phyloP scores from a whole-genome alignment of 2,797 vertebrate genomes.

The Sylvilagus floridanus region DNA sequence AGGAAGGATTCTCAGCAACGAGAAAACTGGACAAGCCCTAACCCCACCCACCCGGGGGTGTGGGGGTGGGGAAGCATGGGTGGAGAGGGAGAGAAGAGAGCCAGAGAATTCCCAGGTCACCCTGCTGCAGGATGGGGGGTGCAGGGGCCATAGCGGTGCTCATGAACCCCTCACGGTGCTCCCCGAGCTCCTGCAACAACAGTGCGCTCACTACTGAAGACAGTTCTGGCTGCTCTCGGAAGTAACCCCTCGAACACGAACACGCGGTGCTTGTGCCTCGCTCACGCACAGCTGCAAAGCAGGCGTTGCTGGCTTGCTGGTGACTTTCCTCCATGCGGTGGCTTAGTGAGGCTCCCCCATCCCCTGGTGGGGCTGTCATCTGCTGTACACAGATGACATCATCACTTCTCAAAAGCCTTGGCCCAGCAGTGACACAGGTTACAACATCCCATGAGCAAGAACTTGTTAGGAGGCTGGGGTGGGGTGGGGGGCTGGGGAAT shows the following conservation, averaged over 20 bases:
- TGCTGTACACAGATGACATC: not conserved
- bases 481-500: not conserved
- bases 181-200: not conserved
- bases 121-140: not conserved
- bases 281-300: not conserved
- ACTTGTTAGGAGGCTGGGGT: not conserved
- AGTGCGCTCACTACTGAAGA: not conserved
- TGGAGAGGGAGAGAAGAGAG: not conserved
- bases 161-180: not conserved
- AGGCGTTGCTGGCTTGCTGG: not conserved
- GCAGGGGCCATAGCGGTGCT: not conserved
- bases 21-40: constrained; percentile 27
- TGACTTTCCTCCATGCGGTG: not conserved
- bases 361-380: not conserved
- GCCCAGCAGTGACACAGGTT: not conserved
- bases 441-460: not conserved
- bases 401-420: not conserved
- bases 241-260: not conserved
- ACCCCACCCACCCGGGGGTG: constrained; percentile 2
- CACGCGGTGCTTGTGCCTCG: not conserved
- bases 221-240: not conserved
- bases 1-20: constrained; percentile 59
- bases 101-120: not conserved
- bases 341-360: not conserved
- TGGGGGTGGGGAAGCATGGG: not conserved